These are phyloP conservation scores for Nothoprocta perdicaria DNA, from an alignment of 2,113 vertebrate species.

Conservation along the genomic window DNA sequence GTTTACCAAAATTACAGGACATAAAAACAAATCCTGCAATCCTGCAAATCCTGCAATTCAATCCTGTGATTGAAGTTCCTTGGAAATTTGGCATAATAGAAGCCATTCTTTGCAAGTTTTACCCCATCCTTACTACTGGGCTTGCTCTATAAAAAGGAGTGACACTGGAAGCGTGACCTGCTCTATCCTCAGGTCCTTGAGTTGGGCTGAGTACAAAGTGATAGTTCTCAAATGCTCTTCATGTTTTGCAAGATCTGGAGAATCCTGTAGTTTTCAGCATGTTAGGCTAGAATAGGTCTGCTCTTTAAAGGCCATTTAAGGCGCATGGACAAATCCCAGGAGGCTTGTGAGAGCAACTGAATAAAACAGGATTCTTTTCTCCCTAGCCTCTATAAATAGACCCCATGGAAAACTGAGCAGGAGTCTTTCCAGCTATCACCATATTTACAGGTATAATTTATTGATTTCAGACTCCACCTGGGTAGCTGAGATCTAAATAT, in stretches of 20 bases:
- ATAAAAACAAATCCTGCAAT: background rate
- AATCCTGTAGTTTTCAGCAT: too few species aligned
- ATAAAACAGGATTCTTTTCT: background rate
- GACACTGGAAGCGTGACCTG: background rate
- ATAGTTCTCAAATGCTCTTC: too few species aligned
- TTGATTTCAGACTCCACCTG: background rate
- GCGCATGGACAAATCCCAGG: too few species aligned
- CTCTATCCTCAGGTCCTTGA: background rate
- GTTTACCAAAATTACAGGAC: background rate
- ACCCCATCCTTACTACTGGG: background rate
- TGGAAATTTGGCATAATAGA: background rate
- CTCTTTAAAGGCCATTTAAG: background rate
- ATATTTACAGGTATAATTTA: background rate
- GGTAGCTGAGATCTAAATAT: accelerated
- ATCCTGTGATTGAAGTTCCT: background rate
- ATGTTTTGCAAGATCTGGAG: too few species aligned
- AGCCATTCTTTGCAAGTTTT: background rate
- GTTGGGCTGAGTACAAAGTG: too few species aligned
- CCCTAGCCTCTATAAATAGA: background rate
- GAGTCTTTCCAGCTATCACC: accelerated
- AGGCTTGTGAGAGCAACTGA: background rate
- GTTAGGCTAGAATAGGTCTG: too few species aligned
- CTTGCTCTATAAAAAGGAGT: background rate
- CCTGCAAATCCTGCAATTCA: too few species aligned
- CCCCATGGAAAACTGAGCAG: too few species aligned